These are phyloP conservation scores for Panurus biarmicus DNA, from an alignment of 2,113 vertebrate species.

Conservation along the genomic window DNA sequence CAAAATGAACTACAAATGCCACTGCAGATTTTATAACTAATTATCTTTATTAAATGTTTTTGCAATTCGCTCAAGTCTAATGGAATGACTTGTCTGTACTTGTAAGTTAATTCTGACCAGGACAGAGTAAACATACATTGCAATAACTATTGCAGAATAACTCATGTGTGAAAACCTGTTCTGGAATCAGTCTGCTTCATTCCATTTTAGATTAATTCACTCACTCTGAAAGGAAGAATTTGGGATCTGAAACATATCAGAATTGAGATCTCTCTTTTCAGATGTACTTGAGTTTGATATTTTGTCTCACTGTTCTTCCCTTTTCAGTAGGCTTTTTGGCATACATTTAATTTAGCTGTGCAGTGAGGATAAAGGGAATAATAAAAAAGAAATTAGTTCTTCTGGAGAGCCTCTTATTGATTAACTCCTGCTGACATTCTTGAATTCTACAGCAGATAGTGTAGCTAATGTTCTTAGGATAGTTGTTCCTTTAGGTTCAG, in stretches of 20 bases:
- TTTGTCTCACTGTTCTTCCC: neutral
- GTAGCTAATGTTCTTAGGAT: neutral
- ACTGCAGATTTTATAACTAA: neutral
- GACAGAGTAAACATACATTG: neutral
- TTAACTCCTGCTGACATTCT: neutral
- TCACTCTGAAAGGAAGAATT: neutral
- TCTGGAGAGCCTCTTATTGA: neutral
- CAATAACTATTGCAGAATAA: neutral
- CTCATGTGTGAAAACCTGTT: neutral
- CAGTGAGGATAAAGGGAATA: neutral
- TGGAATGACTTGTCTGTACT: neutral
- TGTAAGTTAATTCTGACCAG: neutral
- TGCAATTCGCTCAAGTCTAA: neutral
- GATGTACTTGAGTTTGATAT: neutral
- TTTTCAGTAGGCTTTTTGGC: neutral
- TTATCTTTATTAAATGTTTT: neutral
- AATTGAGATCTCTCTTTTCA: neutral
- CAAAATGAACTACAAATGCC: neutral
- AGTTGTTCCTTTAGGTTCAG: neutral
- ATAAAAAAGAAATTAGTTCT: neutral
- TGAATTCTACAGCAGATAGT: neutral
- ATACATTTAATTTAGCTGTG: neutral
- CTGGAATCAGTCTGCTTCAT: neutral
- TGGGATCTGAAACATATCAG: neutral
- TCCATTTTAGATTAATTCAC: neutral